Base-by-base conservation (phyloP, 2,888 invertebrate species). In the Drosophila lacicola region DNA sequence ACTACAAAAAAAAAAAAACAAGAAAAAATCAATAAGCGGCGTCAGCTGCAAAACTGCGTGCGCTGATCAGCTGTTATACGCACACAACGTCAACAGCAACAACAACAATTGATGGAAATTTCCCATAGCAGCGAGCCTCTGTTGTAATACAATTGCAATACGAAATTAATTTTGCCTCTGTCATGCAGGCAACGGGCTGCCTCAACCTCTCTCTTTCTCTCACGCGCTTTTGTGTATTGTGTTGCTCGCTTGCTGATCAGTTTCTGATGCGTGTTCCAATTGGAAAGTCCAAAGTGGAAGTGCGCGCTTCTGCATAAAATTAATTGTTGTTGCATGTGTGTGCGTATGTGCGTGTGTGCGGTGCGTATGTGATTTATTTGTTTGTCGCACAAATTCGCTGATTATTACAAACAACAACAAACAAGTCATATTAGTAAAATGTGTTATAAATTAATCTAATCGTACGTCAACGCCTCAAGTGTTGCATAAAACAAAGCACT, bases 381-480 rank as follows among this genome's bases (percentile, higher is more conserved):
- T 66, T 55, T 78, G 73, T 70, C 61, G 66, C 67, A 70, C 78
- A 79, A 79, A 74, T 67, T 72, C 62, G 49, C 64, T 74, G 85
- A 83, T 83, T 73, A 80, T 73, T 70, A 55, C 68, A 68, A 61
- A 42, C 55, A 60, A 49, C 58, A 63, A 68, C 66, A 67, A 71
- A 55, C 61, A 53, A 68, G 58, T 67, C 51, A 54, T 49, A 67
- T 63, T 56, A 65, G 42, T 56, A 21, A 71, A 68, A 68, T 69
- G 64, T 68, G 70, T 53, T 68, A 56, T 56, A 66, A 69, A 69
- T 78, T 84, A 83, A 83, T 84, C 82, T 83, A 79, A 83, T 84
- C 82, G 70, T 70, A 46, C 68, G 70, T 67, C 71, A 71, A 74
- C 76, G 65, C 61, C 69, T 82, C 53, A 66, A 74, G 61, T 71